Conservation (phyloP, 2,113 vertebrate genomes). For the Ptilorrhoa leucosticta region DNA sequence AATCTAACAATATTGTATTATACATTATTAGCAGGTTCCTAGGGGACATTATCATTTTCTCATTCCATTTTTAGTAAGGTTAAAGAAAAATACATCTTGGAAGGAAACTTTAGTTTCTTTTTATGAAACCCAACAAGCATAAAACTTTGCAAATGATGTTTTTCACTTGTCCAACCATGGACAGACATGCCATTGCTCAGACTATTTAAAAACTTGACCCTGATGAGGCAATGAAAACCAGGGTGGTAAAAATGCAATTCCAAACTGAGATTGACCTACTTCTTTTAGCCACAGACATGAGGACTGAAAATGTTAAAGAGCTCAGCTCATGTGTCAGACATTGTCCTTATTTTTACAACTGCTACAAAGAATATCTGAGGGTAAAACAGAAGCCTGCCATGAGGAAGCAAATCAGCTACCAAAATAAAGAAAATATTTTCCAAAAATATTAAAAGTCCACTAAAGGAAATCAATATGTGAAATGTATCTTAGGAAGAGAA, state of each 20-base stretch:
- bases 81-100: not conserved
- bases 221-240: not conserved
- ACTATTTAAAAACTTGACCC: not conserved
- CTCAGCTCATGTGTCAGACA: not conserved
- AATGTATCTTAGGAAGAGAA: not conserved
- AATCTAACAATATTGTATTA: not conserved
- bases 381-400: not conserved
- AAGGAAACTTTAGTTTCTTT: not conserved
- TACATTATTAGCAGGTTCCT: not conserved
- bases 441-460: not conserved
- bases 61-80: not conserved
- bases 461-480: not conserved
- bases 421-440: not conserved
- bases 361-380: not conserved
- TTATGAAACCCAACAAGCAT: not conserved
- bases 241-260: not conserved
- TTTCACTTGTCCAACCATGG: not conserved
- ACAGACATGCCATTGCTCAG: not conserved
- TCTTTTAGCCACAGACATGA: not conserved
- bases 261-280: not conserved
- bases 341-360: not conserved
- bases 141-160: not conserved
- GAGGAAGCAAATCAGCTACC: not conserved
- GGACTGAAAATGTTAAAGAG: not conserved
- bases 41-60: not conserved